Evolutionary conservation across 2,797 vertebrate genomes (phyloP), one percentile per base, ranked within the genome.

Genomic region (Sebastes nivosus): DNA sequence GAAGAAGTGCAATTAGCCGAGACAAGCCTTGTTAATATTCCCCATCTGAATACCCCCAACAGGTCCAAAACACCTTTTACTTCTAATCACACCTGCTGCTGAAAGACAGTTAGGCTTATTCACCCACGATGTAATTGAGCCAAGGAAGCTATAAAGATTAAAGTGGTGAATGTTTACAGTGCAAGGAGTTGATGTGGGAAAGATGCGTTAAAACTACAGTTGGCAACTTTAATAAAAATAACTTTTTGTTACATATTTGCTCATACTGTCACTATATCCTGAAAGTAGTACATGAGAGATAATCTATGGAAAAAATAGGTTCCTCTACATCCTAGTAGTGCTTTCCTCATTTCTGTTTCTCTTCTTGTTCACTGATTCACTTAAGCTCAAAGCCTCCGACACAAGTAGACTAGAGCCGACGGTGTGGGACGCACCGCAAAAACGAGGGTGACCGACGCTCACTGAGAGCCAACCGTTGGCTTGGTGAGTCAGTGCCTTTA

Each of bases 21-120:
- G 87, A 89, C 89, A 87, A 86, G 86, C 65, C 88, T 88, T 79
- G 90, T 93, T 94, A 94, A 94, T 92, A 87, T 88, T 90, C 80
- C 88, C 91, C 79, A 36, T 77, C 74, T 91, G 90, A 93, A 90
- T 84, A 82, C 77, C 85, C 78, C 87, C 79, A 73, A 83, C 82
- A 87, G 84, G 82, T 91, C 73, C 55, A 66, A 74, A 83, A 64
- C 86, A 87, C 79, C 82, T 90, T 90, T 89, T 88, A 88, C 87
- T 88, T 89, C 83, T 90, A 83, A 89, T 87, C 80, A 83, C 87
- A 91, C 85, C 88, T 88, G 87, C 85, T 81, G 68, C 64, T 71
- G 14, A 72, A 82, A 85, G 72, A 83, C 75, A 64, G 52, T 81
- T 54, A 11, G 52, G 54, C 60, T 73, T 36, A 54, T 88, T 93